Conservation (phyloP, 2,797 vertebrate genomes). For the Spinus pinus region DNA sequence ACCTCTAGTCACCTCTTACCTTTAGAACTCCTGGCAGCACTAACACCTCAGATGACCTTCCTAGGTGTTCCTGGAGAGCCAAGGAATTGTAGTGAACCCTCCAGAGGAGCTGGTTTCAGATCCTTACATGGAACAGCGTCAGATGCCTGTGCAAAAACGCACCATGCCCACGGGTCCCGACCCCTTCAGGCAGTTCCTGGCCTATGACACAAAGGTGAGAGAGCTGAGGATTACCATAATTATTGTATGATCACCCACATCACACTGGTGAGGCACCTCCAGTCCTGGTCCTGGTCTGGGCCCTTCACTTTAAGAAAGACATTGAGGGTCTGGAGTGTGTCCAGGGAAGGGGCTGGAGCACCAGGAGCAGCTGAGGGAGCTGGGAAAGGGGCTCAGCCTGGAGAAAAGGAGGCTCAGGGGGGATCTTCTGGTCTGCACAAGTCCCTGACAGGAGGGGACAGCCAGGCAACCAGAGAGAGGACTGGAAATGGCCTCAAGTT, state of each 20-base stretch:
- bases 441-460: not conserved
- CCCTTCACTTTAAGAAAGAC: not conserved
- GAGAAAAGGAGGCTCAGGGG: not conserved
- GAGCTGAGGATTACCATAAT: not conserved
- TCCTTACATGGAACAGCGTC: constrained; percentile 75
- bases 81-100: constrained; percentile 89
- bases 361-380: fast-evolving
- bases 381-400: not conserved
- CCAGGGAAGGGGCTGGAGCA: not conserved
- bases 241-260: not conserved
- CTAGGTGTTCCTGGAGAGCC: constrained; percentile 91
- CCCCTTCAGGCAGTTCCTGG: constrained; percentile 82
- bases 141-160: constrained; percentile 50
- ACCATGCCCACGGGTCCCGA: constrained; percentile 76
- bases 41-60: constrained; percentile 7
- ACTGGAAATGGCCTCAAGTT: not conserved
- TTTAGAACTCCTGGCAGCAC: not conserved
- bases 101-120: constrained; percentile 81
- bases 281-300: not conserved
- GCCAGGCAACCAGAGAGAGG: not conserved
- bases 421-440: not conserved
- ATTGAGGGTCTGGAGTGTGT: fast-evolving
- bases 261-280: not conserved
- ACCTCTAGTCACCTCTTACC: not conserved
- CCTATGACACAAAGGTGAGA: constrained; percentile 88